A percentile compares a stretch with the other conserved stretches of the same genome.
Evolutionary conservation across 2,113 vertebrate genomes (phyloP).

Genomic region (Apodemus speciosus): DNA sequence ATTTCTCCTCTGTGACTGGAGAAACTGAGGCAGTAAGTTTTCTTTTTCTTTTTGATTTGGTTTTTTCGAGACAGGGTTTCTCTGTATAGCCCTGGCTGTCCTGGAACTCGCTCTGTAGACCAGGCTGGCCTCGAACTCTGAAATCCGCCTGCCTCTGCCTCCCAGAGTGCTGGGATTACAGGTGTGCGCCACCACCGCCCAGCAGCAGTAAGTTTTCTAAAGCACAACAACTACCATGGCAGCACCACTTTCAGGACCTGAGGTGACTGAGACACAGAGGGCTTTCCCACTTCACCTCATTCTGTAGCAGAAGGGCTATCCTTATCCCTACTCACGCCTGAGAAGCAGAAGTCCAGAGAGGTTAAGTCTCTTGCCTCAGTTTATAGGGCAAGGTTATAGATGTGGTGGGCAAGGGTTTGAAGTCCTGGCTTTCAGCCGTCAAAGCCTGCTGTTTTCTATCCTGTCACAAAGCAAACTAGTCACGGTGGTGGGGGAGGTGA

Average conservation of each 20-base stretch:
- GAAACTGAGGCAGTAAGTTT: slow-evolving; percentile 19
- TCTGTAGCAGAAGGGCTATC: not conserved
- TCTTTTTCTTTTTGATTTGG: not conserved
- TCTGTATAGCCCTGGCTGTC: not conserved
- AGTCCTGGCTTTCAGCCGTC: not conserved
- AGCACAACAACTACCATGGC: not conserved
- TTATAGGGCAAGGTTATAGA: slow-evolving; percentile 46
- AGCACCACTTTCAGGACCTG: not conserved
- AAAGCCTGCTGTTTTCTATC: not conserved
- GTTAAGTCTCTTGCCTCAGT: slow-evolving; percentile 33
- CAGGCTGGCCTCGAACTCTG: too few species aligned
- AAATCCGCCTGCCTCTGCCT: not conserved
- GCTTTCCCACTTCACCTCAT: slow-evolving; percentile 30
- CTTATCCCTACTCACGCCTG: not conserved
- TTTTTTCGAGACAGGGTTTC: not conserved
- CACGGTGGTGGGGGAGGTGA: not conserved
- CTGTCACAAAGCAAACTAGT: not conserved
- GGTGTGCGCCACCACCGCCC: too few species aligned
- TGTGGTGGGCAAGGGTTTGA: slow-evolving; percentile 38
- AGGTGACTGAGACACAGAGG: not conserved
- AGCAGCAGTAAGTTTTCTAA: too few species aligned
- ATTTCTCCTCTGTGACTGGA: not conserved
- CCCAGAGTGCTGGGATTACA: too few species aligned
- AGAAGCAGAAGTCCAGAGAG: slow-evolving; percentile 49
- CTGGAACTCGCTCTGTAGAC: not conserved